A percentile compares a stretch with the other conserved stretches of the same genome.
Evolutionary conservation across 2,797 vertebrate genomes (phyloP).

Genomic region (Enoplosus armatus): DNA sequence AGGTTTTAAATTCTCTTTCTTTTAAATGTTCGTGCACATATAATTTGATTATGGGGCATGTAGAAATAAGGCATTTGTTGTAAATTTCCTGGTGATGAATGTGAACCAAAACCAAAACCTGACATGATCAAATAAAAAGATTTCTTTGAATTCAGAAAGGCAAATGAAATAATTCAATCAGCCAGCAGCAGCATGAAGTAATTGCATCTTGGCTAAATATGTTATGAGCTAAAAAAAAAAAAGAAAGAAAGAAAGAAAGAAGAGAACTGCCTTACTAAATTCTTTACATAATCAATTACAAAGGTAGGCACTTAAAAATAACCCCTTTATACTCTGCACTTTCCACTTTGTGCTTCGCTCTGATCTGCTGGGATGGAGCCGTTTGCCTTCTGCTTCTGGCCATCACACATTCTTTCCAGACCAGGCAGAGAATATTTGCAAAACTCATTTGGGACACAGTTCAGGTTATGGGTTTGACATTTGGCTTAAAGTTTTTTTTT

Average conservation of each 20-base stretch:
- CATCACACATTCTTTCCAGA: constrained; percentile 56
- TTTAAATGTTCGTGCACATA: no score
- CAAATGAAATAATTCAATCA: constrained; percentile 59
- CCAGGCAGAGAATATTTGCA: constrained; percentile 34
- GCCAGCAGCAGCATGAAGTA: constrained; percentile 16
- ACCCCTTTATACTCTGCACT: neutral
- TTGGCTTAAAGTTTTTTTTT: constrained; percentile 29
- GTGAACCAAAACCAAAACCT: constrained; percentile 2
- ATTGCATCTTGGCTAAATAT: constrained; percentile 49
- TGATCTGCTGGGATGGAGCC: constrained; percentile 22
- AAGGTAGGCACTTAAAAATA: constrained; percentile 29
- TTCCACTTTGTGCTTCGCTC: constrained; percentile 12
- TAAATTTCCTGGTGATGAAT: neutral
- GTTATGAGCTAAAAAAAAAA: constrained; percentile 9
- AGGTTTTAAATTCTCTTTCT: neutral
- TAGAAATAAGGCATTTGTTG: neutral
- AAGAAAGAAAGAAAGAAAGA: no score
- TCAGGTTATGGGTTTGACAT: constrained; percentile 47
- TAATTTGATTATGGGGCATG: neutral
- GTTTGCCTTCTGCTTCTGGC: constrained; percentile 21
- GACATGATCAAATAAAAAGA: constrained; percentile 17
- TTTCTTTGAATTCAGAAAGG: constrained; percentile 32
- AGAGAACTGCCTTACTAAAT: constrained; percentile 14
- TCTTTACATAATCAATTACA: constrained; percentile 30
- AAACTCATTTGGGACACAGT: constrained; percentile 34